A percentile compares a stretch with the other conserved stretches of the same genome.
These are phyloP conservation scores for Mus spicilegus DNA, from an alignment of 2,113 vertebrate species.

Conservation along the genomic window DNA sequence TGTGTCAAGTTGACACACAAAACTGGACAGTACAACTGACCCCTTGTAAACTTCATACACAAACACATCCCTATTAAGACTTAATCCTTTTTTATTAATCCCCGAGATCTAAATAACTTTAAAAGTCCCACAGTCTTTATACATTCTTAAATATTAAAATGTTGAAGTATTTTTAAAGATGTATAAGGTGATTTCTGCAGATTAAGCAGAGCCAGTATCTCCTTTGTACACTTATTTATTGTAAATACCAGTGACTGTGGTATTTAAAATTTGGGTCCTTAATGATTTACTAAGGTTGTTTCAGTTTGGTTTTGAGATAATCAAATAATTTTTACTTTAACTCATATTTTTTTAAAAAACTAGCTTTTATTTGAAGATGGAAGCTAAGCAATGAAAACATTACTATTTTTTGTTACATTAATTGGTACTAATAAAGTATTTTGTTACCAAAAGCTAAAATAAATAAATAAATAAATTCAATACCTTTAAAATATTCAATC, in stretches of 20 bases:
- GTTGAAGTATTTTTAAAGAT: too few species aligned
- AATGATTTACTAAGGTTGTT: constrained; percentile 78
- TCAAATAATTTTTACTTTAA: constrained; percentile 78
- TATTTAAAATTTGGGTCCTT: constrained; percentile 82
- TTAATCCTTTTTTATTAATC: too few species aligned
- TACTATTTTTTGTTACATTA: constrained; percentile 68
- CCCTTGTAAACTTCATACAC: too few species aligned
- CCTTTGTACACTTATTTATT: constrained; percentile 87
- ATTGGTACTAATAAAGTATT: constrained; percentile 80
- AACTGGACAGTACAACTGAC: too few species aligned
- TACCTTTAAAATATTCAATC: too few species aligned
- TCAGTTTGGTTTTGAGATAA: constrained; percentile 75
- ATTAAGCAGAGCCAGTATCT: constrained; percentile 79
- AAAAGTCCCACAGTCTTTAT: too few species aligned
- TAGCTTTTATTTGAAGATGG: constrained; percentile 66
- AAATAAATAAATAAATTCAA: too few species aligned
- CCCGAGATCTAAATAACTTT: too few species aligned
- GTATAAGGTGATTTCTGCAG: constrained; percentile 75
- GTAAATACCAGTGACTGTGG: constrained; percentile 80
- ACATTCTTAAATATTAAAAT: too few species aligned
- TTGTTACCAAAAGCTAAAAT: constrained; percentile 71
- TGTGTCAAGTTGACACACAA: too few species aligned
- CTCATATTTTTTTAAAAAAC: constrained; percentile 72
- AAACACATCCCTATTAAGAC: too few species aligned
- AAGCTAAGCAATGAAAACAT: constrained; percentile 55